phyloP scores from a whole-genome alignment of 2,888 invertebrate species.

The Pristionchus entomophagus region DNA sequence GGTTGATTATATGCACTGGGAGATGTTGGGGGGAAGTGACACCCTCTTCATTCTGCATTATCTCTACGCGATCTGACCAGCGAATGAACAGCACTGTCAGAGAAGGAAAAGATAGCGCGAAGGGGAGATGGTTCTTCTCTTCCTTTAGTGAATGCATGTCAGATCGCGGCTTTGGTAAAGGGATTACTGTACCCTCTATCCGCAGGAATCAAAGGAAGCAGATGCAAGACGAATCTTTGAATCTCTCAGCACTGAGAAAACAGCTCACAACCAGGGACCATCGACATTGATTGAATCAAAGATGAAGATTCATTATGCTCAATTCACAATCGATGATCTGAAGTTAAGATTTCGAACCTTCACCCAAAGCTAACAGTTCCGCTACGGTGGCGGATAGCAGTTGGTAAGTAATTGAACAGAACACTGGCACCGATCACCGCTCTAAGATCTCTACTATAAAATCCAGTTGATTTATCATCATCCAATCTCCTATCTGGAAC shows the following conservation, averaged over 20 bases:
- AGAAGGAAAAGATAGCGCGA: neutral
- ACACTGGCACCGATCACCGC: neutral
- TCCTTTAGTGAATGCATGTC: too few relatives aligned
- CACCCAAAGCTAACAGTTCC: too few relatives aligned
- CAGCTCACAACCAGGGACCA: too few relatives aligned
- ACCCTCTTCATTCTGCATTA: neutral
- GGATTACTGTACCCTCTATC: neutral
- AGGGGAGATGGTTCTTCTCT: neutral
- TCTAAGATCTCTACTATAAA: neutral
- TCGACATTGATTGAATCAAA: neutral
- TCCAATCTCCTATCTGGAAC: neutral
- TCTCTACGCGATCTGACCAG: neutral
- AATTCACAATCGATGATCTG: neutral
- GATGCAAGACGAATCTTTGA: too few relatives aligned
- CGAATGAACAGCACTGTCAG: neutral
- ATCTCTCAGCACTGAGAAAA: too few relatives aligned
- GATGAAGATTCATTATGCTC: neutral
- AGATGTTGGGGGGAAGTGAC: neutral
- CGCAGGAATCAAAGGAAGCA: too few relatives aligned
- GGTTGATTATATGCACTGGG: neutral
- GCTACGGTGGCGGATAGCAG: too few relatives aligned
- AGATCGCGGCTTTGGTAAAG: neutral
- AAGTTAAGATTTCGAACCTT: neutral
- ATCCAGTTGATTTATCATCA: constrained; percentile 6
- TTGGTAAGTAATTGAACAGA: neutral